These are phyloP conservation scores for Brachionus angularis DNA, from an alignment of 1,140 invertebrate genomes.

Conservation along the genomic window DNA sequence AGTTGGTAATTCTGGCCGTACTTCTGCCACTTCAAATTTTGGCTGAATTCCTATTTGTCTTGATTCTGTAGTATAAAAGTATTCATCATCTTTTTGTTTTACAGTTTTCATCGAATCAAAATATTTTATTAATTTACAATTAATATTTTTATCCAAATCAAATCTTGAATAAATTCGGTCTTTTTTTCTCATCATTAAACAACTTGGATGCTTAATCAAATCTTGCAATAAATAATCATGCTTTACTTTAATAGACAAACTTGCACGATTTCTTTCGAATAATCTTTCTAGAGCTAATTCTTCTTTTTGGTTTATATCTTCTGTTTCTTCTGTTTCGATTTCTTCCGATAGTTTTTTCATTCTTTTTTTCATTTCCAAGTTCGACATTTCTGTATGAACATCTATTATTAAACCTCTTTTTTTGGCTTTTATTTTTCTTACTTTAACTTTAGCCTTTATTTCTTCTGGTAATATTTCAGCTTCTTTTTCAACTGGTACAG, in stretches of 20 bases:
- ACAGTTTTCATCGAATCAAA: background rate
- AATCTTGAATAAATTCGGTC: background rate
- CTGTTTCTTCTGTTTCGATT: no score
- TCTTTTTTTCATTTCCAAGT: background rate
- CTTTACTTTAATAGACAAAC: conserved; percentile 8
- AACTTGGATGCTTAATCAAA: background rate
- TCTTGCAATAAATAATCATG: background rate
- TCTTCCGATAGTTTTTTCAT: background rate
- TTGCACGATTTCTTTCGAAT: background rate
- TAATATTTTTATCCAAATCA: background rate
- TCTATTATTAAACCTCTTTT: conserved; percentile 5
- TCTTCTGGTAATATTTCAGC: background rate
- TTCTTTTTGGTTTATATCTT: no score
- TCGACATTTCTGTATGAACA: background rate
- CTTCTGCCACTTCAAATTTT: background rate
- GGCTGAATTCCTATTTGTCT: background rate
- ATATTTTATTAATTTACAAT: background rate
- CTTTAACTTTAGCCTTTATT: background rate
- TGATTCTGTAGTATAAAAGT: background rate
- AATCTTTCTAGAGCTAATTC: background rate
- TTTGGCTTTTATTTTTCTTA: background rate
- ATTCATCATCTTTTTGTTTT: background rate
- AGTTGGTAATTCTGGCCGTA: no score
- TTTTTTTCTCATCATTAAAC: conserved; percentile 3
- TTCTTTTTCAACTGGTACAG: background rate